These are phyloP conservation scores for Neoaliturus tenellus DNA, from an alignment of 2,888 invertebrate genomes.

Conservation along the genomic window DNA sequence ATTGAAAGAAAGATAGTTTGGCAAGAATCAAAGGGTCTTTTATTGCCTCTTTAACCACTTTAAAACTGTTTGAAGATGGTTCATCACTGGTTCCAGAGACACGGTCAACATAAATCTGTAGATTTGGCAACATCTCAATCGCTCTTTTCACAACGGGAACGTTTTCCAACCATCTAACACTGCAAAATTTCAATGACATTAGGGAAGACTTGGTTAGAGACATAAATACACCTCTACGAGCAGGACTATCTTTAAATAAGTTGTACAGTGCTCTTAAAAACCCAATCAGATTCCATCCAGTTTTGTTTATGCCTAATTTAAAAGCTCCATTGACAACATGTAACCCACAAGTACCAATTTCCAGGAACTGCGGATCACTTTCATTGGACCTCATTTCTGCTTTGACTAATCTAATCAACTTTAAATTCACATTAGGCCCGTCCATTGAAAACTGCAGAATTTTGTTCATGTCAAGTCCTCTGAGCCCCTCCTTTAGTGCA, in stretches of 20 bases:
- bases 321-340: slow-evolving; percentile 49
- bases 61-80: neutral
- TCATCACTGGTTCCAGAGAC: slow-evolving; percentile 40
- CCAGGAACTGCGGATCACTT: neutral
- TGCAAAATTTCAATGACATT: slow-evolving; percentile 58
- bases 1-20: slow-evolving; percentile 58
- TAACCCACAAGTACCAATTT: slow-evolving; percentile 50
- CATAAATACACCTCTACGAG: slow-evolving; percentile 53
- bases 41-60: slow-evolving; percentile 14
- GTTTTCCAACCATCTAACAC: slow-evolving; percentile 60
- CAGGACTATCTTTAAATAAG: slow-evolving; percentile 58
- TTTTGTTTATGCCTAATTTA: slow-evolving; percentile 38
- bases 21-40: slow-evolving; percentile 55
- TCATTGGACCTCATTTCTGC: slow-evolving; percentile 42
- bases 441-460: slow-evolving; percentile 58
- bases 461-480: slow-evolving; percentile 29
- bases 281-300: slow-evolving; percentile 45
- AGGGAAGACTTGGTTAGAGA: slow-evolving; percentile 32
- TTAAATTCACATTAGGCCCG: slow-evolving; percentile 55
- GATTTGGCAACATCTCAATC: slow-evolving; percentile 48
- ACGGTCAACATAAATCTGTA: slow-evolving; percentile 46
- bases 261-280: slow-evolving; percentile 57
- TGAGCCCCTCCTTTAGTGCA: slow-evolving; percentile 26
- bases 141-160: slow-evolving; percentile 59
- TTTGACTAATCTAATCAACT: slow-evolving; percentile 49